Evolutionary conservation across 2,113 vertebrate species (phyloP), one percentile per base, ranked within the genome.

Genomic region (Rhinopomastus cyanomelas): DNA sequence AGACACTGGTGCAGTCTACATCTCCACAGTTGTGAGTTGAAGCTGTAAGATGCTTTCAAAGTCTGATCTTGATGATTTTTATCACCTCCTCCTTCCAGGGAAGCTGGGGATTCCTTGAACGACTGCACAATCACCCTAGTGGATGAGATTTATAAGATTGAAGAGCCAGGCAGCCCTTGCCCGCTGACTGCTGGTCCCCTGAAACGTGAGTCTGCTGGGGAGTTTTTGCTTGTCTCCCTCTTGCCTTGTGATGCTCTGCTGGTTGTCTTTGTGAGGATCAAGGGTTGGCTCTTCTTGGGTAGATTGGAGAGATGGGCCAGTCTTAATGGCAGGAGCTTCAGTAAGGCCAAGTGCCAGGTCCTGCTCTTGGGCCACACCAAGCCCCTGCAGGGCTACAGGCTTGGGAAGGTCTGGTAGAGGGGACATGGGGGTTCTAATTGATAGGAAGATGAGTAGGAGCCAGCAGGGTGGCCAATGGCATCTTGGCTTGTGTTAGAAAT

Each of bases 81-180:
- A 6, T 57, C 27, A n/a, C 18, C 48, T 67, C 77, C 51, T 57
- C 56, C 7, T 84, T 55, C 1, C 46, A 99, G 99, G 67, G 98
- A 98, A 8, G 97, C 98, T 22, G 98, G 98, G 9, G 98, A 98
- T 81, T 98, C 98, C 49, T 95, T 99, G 55, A 98, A 98, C 2
- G 98, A 99, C 94, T 99, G 99, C 79, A 98, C 97, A 13, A 98
- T 99, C 88, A 92, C 96, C n/a, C 98, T 99, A 32, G 97, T 99
- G 92, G 98, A 98, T 21, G 99, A 99, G 85, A 98, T 99, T 62
- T 99, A 99, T 95, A 99, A 99, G 96, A 99, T 99, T 4, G 99
- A 99, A 89, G 97, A 98, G 48, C 96, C 98, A 1, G 98, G 98
- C 16, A 98, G 96, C 44, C 76, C 93, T 20, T 91, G 91, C n/a